Percentiles rank a stretch among this genome's conserved stretches.
Evolutionary conservation across 2,888 invertebrate species (phyloP).

Genomic region (Notodonta dromedarius): DNA sequence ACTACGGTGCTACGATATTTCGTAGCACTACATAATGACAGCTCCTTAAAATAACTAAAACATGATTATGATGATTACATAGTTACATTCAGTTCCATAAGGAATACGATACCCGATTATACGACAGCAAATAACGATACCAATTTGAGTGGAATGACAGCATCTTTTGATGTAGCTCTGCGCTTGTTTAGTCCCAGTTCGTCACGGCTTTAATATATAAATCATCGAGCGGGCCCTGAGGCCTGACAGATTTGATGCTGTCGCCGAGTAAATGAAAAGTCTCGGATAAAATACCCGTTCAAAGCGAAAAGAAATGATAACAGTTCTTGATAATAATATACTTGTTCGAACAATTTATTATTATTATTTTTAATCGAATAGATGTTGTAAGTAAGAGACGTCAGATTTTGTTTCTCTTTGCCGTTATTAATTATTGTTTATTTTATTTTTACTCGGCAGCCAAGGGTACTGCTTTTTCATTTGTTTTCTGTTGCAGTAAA

Average conservation of each 20-base stretch:
- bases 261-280: conserved; percentile 59
- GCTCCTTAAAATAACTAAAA: background rate
- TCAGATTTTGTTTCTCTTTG: too few species aligned
- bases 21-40: background rate
- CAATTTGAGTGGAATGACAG: conserved; percentile 29
- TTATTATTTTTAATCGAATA: conserved; percentile 13
- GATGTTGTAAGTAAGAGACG: background rate
- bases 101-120: background rate
- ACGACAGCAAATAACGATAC: conserved; percentile 15
- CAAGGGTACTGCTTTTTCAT: too few species aligned
- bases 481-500: too few species aligned
- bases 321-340: conserved; percentile 39
- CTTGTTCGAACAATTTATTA: conserved; percentile 24
- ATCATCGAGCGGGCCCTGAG: conserved; percentile 39
- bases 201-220: conserved; percentile 42
- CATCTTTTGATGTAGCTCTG: conserved; percentile 31
- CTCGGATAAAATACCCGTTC: conserved; percentile 40
- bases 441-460: too few species aligned
- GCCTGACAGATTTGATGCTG: conserved; percentile 65
- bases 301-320: conserved; percentile 29
- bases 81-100: too few species aligned
- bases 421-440: background rate
- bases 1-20: conserved; percentile 1
- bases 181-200: conserved; percentile 42
- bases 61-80: too few species aligned